Base-by-base conservation (phyloP, 2,888 invertebrate genomes). In the Apocheima hispidaria region DNA sequence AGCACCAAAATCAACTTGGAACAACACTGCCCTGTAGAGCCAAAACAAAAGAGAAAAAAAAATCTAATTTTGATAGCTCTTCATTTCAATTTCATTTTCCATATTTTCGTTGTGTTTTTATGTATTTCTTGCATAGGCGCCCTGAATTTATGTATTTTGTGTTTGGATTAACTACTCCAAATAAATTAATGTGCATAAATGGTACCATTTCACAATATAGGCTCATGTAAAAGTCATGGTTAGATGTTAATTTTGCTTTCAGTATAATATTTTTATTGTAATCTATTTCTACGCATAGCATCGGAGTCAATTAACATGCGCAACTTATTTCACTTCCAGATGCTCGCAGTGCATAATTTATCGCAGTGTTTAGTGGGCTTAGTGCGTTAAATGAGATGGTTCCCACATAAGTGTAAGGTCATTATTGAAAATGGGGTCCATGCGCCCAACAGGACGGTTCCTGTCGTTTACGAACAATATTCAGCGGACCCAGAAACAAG, bases 401-500 rank as follows among this genome's bases (percentile, higher is more conserved):
- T 81, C 79, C 67, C 69, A 66, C 75, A 80, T 71, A 69, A 63
- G 65, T 72, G 61, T 60, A 62, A 63, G 67, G 66, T 55, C 60
- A 51, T n/a, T 35, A 38, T 44, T 46, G 56, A 88, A 83, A 73
- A 94, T 94, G 94, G 94, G 94, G 78, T 94, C 94, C 73, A 93
- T 94, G 90, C 93, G 94, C 78, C 94, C 94, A 75, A 93, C 93
- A 66, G 94, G 94, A 80, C 87, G 94, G 77, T 94, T 94, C 78
- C 87, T 94, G 71, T 94, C 94, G 44, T 94, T 94, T 76, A 86
- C 93, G 10, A 94, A 92, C 74, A 94, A 94, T 79, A 94, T 94
- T 73, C 94, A 94, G 74, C 90, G 94, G 72, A 79, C 90, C 65
- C 92, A 89, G 72, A 94, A 94, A 78, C 94, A 92, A 81, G 72